phyloP scores from a whole-genome alignment of 30 jellyfish, hydroid and myxozoan genomes.

The Aurelia aurita complex sp. Pacific region DNA sequence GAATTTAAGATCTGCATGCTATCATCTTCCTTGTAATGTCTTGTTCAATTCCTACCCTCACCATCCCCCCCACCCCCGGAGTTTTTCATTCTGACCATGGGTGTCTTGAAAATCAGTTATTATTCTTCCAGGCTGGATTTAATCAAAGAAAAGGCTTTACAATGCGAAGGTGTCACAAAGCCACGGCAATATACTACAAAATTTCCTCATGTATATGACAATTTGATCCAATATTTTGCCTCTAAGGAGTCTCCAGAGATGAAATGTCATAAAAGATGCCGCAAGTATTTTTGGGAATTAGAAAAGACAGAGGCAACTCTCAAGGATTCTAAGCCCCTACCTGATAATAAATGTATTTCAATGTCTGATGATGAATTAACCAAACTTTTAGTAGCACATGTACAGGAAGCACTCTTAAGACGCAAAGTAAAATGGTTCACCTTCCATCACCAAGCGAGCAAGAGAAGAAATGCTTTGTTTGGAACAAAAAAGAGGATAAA shows the following conservation, averaged over 20 bases:
- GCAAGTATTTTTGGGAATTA: conserved; percentile 34
- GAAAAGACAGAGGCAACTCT: conserved; percentile 14
- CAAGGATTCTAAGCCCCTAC: conserved; percentile 1
- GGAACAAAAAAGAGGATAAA: neutral
- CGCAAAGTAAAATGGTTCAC: conserved; percentile 37
- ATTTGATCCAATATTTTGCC: conserved; percentile 23
- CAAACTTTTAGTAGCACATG: conserved; percentile 39
- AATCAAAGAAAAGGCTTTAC: conserved; percentile 57
- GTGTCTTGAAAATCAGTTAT: conserved; percentile 27
- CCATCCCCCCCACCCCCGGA: neutral
- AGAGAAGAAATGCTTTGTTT: conserved; percentile 48
- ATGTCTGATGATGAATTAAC: conserved; percentile 21
- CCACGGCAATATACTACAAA: conserved; percentile 37
- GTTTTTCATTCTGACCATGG: conserved; percentile 20
- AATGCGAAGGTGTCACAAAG: conserved; percentile 47
- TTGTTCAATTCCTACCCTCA: no score
- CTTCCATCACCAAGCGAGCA: conserved; percentile 44
- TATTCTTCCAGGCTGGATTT: conserved; percentile 48
- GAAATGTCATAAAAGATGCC: conserved; percentile 10
- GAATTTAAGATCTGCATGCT: no score
- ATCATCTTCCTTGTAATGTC: no score
- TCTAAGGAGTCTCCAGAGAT: conserved; percentile 12
- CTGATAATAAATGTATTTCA: neutral
- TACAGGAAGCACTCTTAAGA: conserved; percentile 26
- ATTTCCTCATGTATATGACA: conserved; percentile 34